These are phyloP conservation scores for Bradypodion pumilum DNA, from an alignment of 2,797 vertebrate species.

Conservation along the genomic window DNA sequence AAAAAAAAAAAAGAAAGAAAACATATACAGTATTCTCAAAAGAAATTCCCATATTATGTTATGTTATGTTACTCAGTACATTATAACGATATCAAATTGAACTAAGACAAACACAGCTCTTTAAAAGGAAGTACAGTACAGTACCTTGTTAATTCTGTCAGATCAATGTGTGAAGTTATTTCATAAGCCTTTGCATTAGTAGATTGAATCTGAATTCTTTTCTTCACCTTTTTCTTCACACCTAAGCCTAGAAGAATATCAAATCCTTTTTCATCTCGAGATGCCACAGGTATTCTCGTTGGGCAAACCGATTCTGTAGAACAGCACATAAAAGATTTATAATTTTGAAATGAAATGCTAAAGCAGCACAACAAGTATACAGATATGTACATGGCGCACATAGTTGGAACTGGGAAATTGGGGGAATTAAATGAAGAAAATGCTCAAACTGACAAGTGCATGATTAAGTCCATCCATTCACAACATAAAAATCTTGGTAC, in stretches of 20 bases:
- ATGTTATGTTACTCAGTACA: background rate
- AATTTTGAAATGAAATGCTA: constrained; percentile 10
- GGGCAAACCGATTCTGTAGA: constrained; percentile 94
- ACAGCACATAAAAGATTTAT: constrained; percentile 34
- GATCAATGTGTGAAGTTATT: constrained; percentile 86
- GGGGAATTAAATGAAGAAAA: background rate
- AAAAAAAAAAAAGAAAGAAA: background rate
- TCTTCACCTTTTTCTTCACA: constrained; percentile 90
- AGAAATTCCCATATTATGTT: constrained; percentile 33
- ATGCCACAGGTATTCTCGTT: constrained; percentile 87
- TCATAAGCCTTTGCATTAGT: constrained; percentile 89
- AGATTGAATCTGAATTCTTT: constrained; percentile 87
- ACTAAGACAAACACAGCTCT: background rate
- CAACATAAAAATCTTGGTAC: background rate
- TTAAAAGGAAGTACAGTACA: constrained; percentile 53
- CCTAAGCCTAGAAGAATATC: constrained; percentile 91
- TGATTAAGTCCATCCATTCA: background rate
- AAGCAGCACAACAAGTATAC: background rate
- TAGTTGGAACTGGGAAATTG: background rate
- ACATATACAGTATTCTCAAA: background rate
- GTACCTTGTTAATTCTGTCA: constrained; percentile 93
- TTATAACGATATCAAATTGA: background rate
- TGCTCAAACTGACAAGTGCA: background rate
- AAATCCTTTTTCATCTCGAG: constrained; percentile 95
- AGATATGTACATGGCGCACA: background rate